phyloP scores from a whole-genome alignment of 1,140 invertebrate genomes.

The Drosophila sturtevanti region DNA sequence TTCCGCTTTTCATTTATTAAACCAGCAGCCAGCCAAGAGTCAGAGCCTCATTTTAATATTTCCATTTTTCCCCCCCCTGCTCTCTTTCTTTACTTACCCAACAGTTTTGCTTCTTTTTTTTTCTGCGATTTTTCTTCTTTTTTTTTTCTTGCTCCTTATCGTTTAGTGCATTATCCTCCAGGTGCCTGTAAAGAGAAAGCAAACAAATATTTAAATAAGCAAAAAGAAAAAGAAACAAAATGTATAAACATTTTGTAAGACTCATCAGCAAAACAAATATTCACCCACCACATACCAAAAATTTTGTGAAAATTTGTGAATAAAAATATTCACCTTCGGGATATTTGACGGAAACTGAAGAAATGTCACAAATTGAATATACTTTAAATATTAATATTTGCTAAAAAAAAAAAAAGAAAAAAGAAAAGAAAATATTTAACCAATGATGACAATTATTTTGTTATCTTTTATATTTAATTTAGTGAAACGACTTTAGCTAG shows the following conservation, averaged over 20 bases:
- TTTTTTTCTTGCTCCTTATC: slow-evolving; percentile 3
- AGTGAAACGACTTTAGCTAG: no score
- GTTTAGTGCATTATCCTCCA: slow-evolving; percentile 30
- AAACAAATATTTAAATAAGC: slow-evolving; percentile 15
- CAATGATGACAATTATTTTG: no score
- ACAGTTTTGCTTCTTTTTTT: not conserved
- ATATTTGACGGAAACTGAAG: not conserved
- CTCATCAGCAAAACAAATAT: slow-evolving; percentile 8
- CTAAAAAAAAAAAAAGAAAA: not conserved
- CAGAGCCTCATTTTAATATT: not conserved
- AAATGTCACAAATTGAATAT: not conserved
- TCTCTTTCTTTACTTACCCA: not conserved
- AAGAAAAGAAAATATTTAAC: not conserved
- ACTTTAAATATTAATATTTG: not conserved
- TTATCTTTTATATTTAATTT: no score
- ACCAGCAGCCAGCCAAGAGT: not conserved
- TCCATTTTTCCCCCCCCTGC: not conserved
- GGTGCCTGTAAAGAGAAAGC: slow-evolving; percentile 38
- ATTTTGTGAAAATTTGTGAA: slow-evolving; percentile 1
- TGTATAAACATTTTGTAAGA: not conserved
- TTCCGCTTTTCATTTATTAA: not conserved
- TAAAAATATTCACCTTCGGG: not conserved
- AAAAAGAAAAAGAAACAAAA: not conserved
- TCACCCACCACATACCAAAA: not conserved
- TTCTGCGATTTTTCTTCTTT: not conserved